phyloP scores from a whole-genome alignment of 2,797 vertebrate genomes.

The Labroides dimidiatus region DNA sequence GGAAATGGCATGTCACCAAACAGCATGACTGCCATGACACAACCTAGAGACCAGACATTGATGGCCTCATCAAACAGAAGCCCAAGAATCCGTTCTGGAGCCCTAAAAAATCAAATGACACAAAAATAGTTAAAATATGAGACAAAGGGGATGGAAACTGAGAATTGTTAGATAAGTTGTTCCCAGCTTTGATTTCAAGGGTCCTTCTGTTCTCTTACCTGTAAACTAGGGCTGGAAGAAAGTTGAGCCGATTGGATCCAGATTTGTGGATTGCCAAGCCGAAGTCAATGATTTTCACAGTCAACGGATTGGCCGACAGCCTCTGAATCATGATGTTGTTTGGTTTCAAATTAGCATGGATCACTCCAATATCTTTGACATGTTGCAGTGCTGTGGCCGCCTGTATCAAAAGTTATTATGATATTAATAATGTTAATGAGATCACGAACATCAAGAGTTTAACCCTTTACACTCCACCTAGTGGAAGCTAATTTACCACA shows the following conservation, averaged over 20 bases:
- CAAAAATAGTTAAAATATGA: no score
- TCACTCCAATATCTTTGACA: background rate
- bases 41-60: constrained; percentile 14
- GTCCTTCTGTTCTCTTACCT: background rate
- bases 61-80: constrained; percentile 4
- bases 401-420: background rate
- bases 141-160: background rate
- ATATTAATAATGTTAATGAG: no score
- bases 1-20: background rate
- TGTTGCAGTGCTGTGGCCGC: background rate
- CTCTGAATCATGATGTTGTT: constrained; percentile 18
- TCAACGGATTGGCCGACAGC: background rate
- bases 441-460: no score
- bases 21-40: background rate
- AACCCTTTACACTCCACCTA: no score
- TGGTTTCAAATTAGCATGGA: constrained; percentile 3
- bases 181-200: background rate
- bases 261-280: constrained; percentile 1
- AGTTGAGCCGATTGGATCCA: no score
- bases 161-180: background rate
- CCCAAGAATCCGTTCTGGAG: constrained; percentile 1
- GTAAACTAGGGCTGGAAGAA: background rate
- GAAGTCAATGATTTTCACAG: constrained; percentile 10
- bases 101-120: background rate
- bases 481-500: no score